Conservation (phyloP, 2,113 vertebrate genomes). For the Phocoena sinus region DNA sequence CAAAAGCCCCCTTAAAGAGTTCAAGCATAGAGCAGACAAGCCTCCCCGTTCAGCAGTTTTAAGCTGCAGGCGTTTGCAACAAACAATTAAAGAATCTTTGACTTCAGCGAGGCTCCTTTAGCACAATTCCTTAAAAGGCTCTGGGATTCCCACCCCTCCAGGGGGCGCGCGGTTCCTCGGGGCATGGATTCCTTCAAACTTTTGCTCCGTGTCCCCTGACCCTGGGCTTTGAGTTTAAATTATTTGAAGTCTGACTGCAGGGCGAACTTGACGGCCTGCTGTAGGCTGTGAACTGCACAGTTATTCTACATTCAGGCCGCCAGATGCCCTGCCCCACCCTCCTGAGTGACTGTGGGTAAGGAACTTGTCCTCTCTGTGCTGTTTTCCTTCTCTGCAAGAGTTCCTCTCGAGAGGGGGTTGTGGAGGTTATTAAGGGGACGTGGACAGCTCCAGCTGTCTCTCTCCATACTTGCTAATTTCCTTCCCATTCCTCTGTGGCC, state of each 20-base stretch:
- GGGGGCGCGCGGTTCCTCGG: neutral
- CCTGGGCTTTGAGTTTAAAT: neutral
- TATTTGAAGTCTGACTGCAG: neutral
- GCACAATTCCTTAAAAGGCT: neutral
- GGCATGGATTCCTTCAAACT: neutral
- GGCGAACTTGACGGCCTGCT: neutral
- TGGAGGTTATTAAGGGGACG: neutral
- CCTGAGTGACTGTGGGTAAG: neutral
- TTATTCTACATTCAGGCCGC: neutral
- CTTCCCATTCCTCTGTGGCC: neutral
- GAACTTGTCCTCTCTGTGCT: neutral
- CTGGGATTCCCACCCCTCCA: neutral
- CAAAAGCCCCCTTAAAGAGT: neutral
- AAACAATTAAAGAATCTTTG: neutral
- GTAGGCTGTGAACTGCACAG: neutral
- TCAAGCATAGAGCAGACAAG: neutral
- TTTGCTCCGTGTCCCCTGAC: neutral
- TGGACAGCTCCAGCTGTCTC: neutral
- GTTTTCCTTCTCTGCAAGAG: neutral
- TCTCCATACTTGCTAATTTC: neutral
- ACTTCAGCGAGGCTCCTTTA: neutral
- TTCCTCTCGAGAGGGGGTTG: neutral
- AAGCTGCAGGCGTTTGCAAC: neutral
- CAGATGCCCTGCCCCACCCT: fast-evolving
- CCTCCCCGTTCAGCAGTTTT: neutral